phyloP scores from a whole-genome alignment of 2,797 vertebrate genomes.

The Muscicapa striata region DNA sequence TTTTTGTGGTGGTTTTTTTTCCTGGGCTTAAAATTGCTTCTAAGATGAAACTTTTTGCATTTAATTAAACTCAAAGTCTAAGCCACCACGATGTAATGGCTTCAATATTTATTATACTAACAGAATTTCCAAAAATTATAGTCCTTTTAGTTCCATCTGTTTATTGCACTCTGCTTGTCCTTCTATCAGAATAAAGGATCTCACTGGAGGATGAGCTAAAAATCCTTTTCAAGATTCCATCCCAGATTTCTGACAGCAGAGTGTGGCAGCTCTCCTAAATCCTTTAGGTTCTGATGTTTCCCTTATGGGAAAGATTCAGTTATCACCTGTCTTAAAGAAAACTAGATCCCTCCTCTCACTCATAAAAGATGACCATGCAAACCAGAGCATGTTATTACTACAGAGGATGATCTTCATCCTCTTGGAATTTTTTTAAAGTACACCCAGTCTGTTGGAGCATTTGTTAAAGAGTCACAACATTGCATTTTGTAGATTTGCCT shows the following conservation, averaged over 20 bases:
- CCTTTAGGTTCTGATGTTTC: background rate
- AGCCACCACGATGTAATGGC: background rate
- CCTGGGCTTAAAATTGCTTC: background rate
- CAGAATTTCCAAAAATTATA: background rate
- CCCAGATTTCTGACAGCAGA: background rate
- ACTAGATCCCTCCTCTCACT: background rate
- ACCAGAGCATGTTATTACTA: background rate
- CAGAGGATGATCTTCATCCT: background rate
- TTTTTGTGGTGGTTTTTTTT: background rate
- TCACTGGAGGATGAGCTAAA: background rate
- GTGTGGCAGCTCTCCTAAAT: background rate
- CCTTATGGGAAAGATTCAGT: background rate
- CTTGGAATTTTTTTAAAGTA: background rate
- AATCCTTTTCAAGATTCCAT: background rate
- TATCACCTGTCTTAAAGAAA: background rate
- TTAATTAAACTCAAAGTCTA: background rate
- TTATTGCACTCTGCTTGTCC: background rate
- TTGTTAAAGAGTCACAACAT: background rate
- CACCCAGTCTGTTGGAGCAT: background rate
- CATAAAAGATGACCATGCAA: background rate
- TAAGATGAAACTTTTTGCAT: background rate
- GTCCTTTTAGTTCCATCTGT: background rate
- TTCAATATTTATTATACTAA: background rate
- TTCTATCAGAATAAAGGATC: background rate
- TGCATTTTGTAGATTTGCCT: background rate